Conservation (phyloP, 64 coral and sea anemone genomes). For the Dendronephthya gigantea region DNA sequence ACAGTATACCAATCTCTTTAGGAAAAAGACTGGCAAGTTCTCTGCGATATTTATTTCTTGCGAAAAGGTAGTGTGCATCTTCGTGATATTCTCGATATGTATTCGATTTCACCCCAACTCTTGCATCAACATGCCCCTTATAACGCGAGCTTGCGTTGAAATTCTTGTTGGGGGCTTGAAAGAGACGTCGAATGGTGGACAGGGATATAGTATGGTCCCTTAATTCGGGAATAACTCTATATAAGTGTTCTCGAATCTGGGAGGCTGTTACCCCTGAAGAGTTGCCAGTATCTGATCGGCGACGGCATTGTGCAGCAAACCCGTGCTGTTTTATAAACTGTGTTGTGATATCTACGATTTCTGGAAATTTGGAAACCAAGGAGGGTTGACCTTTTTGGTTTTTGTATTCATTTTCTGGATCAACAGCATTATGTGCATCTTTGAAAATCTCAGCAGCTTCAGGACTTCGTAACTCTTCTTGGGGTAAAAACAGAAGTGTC, state of each 20-base stretch:
- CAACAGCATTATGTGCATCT: no score
- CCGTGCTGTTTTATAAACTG: constrained; percentile 31
- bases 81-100: constrained; percentile 22
- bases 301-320: constrained; percentile 7
- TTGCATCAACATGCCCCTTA: constrained; percentile 15
- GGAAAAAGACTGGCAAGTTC: constrained; percentile 27
- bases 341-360: constrained; percentile 29
- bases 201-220: constrained; percentile 11
- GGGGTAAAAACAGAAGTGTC: no score
- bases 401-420: no score
- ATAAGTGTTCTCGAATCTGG: constrained; percentile 31
- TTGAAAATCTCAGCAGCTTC: no score
- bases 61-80: constrained; percentile 37
- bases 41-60: constrained; percentile 18
- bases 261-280: constrained; percentile 1
- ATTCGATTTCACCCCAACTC: neutral
- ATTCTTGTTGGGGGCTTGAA: neutral
- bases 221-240: constrained; percentile 8
- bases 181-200: constrained; percentile 23
- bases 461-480: no score
- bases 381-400: neutral
- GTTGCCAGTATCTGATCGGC: constrained; percentile 20
- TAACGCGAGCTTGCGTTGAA: neutral
- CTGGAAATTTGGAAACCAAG: constrained; percentile 25
- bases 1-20: constrained; percentile 5